Evolutionary conservation across 2,888 invertebrate species (phyloP), one percentile per base, ranked within the genome.

Genomic region (Caenorhabditis zanzibari): DNA sequence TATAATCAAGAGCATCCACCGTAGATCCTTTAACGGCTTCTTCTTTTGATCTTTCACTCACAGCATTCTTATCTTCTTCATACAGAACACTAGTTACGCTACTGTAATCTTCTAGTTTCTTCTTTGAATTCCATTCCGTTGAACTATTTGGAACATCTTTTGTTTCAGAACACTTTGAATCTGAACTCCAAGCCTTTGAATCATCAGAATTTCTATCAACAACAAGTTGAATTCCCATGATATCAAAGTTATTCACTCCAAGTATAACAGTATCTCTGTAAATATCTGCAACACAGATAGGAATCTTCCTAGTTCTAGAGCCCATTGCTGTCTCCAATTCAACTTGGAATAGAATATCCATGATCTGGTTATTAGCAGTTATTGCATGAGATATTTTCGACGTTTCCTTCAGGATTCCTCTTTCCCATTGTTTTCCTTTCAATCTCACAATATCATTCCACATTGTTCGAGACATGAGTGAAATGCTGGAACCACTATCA

Each of bases 401-500:
- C 0, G 14, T 26, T 16, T 63, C 28, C 0, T n/a, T 2, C 2
- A 9, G 5, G 0, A 16, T 9, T 9, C 9, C n/a, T 5, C 26
- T 47, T 22, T 44, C 63, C 63, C 63, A 63, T 2, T 26, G 6
- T 14, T 7, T n/a, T 16, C 47, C 63, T 24, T 63, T 63, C 6
- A n/a, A n/a, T 6, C 26, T 0, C 0, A 63, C 44, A 16, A 63
- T 44, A 0, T 44, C 2, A 10, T 63, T n/a, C 63, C 63, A 63
- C 24, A 26, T 44, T 9, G 10, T 16, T 1, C n/a, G 2, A 7
- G 24, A 10, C 26, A 63, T 63, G 5, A 63, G 7, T 0, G 44
- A 63, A 12, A 63, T 63, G 12, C 26, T n/a, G 1, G 63, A 44
- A 14, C 63, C 63, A 47, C 63, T 63, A 63, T 63, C 63, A 0